Conservation (phyloP, 2,888 invertebrate species). For the Sabatieria punctata region DNA sequence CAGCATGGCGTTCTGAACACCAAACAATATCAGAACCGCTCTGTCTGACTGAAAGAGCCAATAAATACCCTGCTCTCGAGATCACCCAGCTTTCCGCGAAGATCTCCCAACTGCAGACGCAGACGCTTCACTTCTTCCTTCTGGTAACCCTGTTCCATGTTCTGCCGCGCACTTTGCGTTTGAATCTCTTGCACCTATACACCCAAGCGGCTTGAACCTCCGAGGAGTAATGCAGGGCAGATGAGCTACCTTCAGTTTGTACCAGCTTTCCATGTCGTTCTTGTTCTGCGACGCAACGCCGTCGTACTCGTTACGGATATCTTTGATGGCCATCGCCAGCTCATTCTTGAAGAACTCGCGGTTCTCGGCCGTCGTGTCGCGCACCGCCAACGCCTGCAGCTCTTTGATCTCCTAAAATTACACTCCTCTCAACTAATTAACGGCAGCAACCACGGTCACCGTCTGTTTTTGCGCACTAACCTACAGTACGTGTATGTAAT, state of each 20-base stretch:
- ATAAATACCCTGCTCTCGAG: conserved; percentile 39
- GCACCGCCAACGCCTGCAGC: conserved; percentile 37
- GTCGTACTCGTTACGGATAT: conserved; percentile 40
- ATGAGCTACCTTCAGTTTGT: conserved; percentile 38
- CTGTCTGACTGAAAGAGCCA: no score
- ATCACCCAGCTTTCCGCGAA: conserved; percentile 37
- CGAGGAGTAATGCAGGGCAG: no score
- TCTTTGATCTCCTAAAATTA: conserved; percentile 37
- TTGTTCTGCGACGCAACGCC: conserved; percentile 32
- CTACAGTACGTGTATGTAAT: no score
- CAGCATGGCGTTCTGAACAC: conserved; percentile 35
- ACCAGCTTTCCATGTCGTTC: conserved; percentile 38
- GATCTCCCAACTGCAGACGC: conserved; percentile 34
- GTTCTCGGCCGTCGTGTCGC: conserved; percentile 40
- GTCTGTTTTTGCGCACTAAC: no score
- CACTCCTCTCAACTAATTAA: no score
- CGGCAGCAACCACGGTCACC: no score
- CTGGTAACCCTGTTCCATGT: conserved; percentile 36
- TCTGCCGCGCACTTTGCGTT: conserved; percentile 35
- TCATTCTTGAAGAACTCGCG: conserved; percentile 42
- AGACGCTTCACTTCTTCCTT: conserved; percentile 38
- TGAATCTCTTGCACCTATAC: conserved; percentile 41
- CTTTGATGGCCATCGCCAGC: conserved; percentile 37
- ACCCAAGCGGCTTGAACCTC: no score
- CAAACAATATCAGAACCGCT: not conserved